A percentile compares a stretch with the other conserved stretches of the same genome.
phyloP scores from a whole-genome alignment of 2,797 vertebrate genomes.

The Chrysocyon brachyurus region DNA sequence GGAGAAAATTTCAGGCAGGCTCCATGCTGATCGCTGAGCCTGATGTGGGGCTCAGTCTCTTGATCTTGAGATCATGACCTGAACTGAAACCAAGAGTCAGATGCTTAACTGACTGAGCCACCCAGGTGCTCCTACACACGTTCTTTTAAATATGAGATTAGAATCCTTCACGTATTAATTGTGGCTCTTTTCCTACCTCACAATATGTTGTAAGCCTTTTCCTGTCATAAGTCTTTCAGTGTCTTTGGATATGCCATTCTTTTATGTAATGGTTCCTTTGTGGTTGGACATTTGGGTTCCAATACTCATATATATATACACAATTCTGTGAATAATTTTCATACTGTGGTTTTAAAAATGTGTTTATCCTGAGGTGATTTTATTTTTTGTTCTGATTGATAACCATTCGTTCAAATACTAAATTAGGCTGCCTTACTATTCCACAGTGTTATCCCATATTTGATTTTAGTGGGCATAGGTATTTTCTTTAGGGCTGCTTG shows the following conservation, averaged over 20 bases:
- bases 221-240: background rate
- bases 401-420: background rate
- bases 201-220: background rate
- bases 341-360: background rate
- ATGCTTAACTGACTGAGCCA: background rate
- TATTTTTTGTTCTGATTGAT: conserved; percentile 20
- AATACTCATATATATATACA: background rate
- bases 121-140: background rate
- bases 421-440: background rate
- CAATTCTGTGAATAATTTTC: background rate
- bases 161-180: background rate
- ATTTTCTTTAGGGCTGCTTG: background rate
- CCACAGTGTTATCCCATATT: background rate
- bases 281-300: background rate
- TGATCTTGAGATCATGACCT: background rate
- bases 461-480: background rate
- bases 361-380: conserved; percentile 11
- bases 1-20: background rate
- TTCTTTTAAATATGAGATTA: conserved; percentile 9
- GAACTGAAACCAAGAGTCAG: background rate
- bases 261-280: background rate
- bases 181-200: background rate
- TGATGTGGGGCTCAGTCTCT: background rate
- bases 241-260: background rate
- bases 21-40: background rate